Evolutionary conservation across 2,888 invertebrate species (phyloP).

Genomic region (Scaeva pyrastri): DNA sequence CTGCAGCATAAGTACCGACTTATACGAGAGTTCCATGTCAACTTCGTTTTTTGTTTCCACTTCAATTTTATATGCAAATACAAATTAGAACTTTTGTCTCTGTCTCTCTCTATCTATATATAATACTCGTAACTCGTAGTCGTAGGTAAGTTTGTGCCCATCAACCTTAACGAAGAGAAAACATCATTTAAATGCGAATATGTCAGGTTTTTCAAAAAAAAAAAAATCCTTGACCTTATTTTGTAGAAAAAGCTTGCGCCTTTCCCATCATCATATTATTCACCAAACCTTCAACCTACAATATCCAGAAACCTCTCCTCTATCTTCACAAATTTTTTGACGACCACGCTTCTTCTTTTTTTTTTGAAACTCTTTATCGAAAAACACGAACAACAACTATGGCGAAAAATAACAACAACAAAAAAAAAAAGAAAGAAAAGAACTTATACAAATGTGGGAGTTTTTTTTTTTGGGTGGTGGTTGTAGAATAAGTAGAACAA

Average conservation of each 20-base stretch:
- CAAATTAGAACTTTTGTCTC: constrained; percentile 44
- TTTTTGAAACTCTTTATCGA: constrained; percentile 16
- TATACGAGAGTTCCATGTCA: not conserved
- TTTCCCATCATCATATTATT: not conserved
- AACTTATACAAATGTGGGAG: constrained; percentile 13
- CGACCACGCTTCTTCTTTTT: constrained; percentile 10
- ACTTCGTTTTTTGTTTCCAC: not conserved
- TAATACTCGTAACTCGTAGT: no score
- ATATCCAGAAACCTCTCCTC: not conserved
- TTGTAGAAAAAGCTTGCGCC: not conserved
- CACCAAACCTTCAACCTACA: no score
- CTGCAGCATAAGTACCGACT: constrained; percentile 34
- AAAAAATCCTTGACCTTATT: constrained; percentile 63
- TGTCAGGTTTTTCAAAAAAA: constrained; percentile 10
- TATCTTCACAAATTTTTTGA: constrained; percentile 25
- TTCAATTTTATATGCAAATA: constrained; percentile 40
- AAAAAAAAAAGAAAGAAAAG: not conserved
- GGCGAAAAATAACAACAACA: not conserved
- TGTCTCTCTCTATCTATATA: not conserved
- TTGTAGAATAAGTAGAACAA: not conserved
- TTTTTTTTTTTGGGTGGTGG: not conserved
- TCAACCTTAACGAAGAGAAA: constrained; percentile 22
- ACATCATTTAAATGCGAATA: constrained; percentile 38
- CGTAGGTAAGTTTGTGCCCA: not conserved
- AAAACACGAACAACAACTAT: constrained; percentile 9